phyloP scores from a whole-genome alignment of 1,140 invertebrate genomes.

The Heterodera carotae region DNA sequence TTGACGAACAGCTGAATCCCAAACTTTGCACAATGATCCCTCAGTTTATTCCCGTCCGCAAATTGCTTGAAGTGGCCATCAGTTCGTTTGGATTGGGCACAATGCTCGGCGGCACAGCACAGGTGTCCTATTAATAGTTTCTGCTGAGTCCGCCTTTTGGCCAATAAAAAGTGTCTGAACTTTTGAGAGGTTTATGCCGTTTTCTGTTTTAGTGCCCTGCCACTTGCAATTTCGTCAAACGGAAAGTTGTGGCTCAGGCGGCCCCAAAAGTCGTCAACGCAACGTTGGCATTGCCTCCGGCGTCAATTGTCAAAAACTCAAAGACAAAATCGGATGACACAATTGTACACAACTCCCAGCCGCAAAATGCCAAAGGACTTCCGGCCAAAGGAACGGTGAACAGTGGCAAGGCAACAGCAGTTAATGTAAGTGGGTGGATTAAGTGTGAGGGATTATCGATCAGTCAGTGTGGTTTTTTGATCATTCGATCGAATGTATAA shows the following conservation, averaged over 20 bases:
- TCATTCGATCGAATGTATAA: not conserved
- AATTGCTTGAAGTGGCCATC: constrained; percentile 51
- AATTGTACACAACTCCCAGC: not conserved
- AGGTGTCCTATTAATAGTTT: not conserved
- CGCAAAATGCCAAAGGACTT: not conserved
- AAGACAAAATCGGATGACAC: not conserved
- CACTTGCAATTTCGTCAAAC: constrained; percentile 25
- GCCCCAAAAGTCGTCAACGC: constrained; percentile 15
- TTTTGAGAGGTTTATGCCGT: too few species aligned
- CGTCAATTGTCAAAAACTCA: not conserved
- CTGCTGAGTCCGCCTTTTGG: too few species aligned
- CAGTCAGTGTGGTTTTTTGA: not conserved
- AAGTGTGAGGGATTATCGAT: not conserved
- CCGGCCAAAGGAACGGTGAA: constrained; percentile 2
- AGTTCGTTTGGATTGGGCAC: constrained; percentile 50
- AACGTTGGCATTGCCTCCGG: constrained; percentile 24
- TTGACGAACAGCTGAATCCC: constrained; percentile 59
- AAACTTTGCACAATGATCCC: constrained; percentile 54
- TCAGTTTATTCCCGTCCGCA: constrained; percentile 55
- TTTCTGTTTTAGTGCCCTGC: constrained; percentile 37
- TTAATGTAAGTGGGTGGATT: not conserved
- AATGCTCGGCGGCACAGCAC: constrained; percentile 29
- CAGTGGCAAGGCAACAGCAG: not conserved
- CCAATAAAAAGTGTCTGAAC: too few species aligned
- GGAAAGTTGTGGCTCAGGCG: constrained; percentile 26